These are phyloP conservation scores for Caerostris darwini DNA, from an alignment of 1,140 invertebrate species.

Conservation along the genomic window DNA sequence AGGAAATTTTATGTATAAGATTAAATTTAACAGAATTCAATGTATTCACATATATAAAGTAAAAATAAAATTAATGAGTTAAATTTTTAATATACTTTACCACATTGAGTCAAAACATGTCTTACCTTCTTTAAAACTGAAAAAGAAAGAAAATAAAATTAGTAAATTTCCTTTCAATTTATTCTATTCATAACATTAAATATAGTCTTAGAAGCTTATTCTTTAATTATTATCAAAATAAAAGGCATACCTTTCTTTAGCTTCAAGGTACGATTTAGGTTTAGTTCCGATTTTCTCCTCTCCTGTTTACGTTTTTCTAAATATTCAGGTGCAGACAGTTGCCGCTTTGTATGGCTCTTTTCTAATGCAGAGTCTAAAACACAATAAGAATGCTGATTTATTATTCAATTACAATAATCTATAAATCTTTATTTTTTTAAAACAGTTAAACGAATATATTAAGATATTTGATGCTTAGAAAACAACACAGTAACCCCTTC, in stretches of 20 bases:
- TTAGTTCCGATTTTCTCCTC: conserved; percentile 85
- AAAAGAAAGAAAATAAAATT: conserved; percentile 13
- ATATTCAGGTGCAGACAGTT: conserved; percentile 94
- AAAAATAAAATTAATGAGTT: not conserved
- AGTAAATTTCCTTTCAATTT: not conserved
- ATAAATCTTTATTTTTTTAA: no score
- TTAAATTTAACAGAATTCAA: no score
- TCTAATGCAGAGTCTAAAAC: conserved; percentile 80
- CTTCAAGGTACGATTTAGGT: conserved; percentile 78
- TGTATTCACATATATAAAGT: no score
- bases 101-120: not conserved
- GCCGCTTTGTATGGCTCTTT: conserved; percentile 86
- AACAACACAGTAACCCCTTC: no score
- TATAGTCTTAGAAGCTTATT: no score
- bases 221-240: not conserved
- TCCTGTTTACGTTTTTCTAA: conserved; percentile 90
- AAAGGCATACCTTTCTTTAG: conserved; percentile 62
- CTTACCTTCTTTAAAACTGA: conserved; percentile 46
- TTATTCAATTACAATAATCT: no score
- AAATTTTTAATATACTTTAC: not conserved
- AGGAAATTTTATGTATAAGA: no score
- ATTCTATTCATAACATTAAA: no score
- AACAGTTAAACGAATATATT: no score
- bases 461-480: no score
- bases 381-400: no score